Percentiles rank a stretch among this genome's conserved stretches.
These are phyloP conservation scores for Elaphurus davidianus DNA, from an alignment of 2,113 vertebrate genomes.

Conservation along the genomic window DNA sequence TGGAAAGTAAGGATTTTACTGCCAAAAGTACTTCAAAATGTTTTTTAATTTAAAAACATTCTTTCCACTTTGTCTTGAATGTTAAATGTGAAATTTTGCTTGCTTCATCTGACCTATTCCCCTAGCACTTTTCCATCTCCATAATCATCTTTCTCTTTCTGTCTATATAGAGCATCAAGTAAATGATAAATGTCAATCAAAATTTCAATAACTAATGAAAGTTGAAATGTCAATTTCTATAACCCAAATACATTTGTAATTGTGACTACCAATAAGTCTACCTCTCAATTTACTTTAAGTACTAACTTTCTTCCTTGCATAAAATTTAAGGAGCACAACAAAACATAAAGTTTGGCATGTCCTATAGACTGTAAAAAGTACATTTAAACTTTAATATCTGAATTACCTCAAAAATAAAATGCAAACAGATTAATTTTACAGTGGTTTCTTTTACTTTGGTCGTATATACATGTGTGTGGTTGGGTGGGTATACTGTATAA, in stretches of 20 bases:
- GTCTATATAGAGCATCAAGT: neutral
- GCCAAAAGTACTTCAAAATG: neutral
- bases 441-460: neutral
- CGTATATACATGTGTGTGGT: accelerated
- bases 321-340: neutral
- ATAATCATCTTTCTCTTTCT: neutral
- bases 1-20: slow-evolving; percentile 82
- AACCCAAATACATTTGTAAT: neutral
- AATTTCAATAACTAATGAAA: slow-evolving; percentile 34
- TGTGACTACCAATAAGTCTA: neutral
- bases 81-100: neutral
- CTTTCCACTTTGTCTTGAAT: neutral
- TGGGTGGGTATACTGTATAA: neutral
- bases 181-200: neutral
- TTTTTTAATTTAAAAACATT: neutral
- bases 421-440: neutral
- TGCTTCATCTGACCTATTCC: neutral
- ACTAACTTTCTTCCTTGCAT: neutral
- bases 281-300: neutral
- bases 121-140: neutral
- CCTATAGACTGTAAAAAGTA: neutral
- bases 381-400: neutral
- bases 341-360: neutral
- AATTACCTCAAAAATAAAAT: slow-evolving; percentile 4
- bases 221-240: neutral